Conservation (phyloP, 92 coral and sea anemone species). For the Palythoa heliodiscus region DNA sequence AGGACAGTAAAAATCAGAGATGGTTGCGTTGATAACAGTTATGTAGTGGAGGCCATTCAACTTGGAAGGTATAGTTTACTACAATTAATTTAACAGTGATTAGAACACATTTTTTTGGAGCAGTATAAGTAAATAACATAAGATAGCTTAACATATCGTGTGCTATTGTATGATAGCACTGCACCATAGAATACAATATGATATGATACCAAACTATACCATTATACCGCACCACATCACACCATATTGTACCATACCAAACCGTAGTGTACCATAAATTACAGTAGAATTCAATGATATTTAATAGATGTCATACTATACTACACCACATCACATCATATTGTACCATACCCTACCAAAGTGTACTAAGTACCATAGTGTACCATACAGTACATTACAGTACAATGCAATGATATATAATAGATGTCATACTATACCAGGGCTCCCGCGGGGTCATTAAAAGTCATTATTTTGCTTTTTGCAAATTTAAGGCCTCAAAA, state of each 20-base stretch:
- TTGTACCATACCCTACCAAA: neutral
- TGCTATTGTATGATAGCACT: neutral
- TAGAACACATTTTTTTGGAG: neutral
- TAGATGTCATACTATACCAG: neutral
- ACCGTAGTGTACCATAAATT: neutral
- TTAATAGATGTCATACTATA: too few relatives aligned
- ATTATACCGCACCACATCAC: neutral
- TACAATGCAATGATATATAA: too few relatives aligned
- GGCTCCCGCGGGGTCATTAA: too few relatives aligned
- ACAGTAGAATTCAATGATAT: too few relatives aligned
- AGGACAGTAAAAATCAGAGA: conserved; percentile 60
- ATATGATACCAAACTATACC: neutral
- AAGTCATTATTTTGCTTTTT: too few relatives aligned
- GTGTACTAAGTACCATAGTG: neutral
- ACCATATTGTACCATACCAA: neutral
- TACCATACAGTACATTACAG: too few relatives aligned
- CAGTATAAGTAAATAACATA: neutral
- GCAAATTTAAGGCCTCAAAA: too few relatives aligned
- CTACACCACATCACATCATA: neutral
- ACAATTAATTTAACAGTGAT: too few relatives aligned
- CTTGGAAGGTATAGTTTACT: conserved; percentile 72
- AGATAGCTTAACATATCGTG: neutral
- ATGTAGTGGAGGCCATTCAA: conserved; percentile 81
- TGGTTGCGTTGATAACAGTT: conserved; percentile 74
- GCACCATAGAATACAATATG: neutral